A percentile compares a stretch with the other conserved stretches of the same genome.
phyloP scores from a whole-genome alignment of 64 coral and sea anemone species.

The Stichodactyla helianthus region DNA sequence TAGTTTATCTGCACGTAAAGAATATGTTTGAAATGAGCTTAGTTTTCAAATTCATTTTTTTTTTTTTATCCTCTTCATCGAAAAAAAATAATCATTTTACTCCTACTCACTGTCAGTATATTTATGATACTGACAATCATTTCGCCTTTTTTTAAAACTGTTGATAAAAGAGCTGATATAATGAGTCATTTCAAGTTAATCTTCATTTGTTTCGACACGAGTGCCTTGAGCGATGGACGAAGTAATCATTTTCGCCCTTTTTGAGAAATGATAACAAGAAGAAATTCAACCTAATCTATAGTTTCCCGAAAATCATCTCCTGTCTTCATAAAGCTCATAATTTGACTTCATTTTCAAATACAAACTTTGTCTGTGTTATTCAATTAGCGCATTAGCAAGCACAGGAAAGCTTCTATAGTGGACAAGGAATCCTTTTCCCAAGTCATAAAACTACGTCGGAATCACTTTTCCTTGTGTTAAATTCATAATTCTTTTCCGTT shows the following conservation, averaged over 20 bases:
- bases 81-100: background rate
- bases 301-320: background rate
- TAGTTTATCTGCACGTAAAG: background rate
- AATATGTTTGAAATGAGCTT: background rate
- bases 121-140: background rate
- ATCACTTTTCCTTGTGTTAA: background rate
- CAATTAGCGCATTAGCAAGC: background rate
- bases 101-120: background rate
- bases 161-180: background rate
- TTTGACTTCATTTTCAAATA: background rate
- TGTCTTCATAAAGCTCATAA: background rate
- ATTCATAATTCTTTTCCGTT: background rate
- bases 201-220: background rate
- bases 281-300: background rate
- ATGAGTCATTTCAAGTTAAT: background rate
- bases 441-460: background rate
- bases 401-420: background rate
- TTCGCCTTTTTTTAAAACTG: background rate
- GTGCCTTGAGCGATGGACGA: background rate
- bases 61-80: background rate
- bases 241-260: background rate
- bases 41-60: background rate
- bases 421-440: background rate
- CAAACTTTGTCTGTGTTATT: background rate
- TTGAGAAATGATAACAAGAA: background rate